A percentile compares a stretch with the other conserved stretches of the same genome.
Conservation (phyloP, 2,113 vertebrate species). For the Tinamus guttatus region DNA sequence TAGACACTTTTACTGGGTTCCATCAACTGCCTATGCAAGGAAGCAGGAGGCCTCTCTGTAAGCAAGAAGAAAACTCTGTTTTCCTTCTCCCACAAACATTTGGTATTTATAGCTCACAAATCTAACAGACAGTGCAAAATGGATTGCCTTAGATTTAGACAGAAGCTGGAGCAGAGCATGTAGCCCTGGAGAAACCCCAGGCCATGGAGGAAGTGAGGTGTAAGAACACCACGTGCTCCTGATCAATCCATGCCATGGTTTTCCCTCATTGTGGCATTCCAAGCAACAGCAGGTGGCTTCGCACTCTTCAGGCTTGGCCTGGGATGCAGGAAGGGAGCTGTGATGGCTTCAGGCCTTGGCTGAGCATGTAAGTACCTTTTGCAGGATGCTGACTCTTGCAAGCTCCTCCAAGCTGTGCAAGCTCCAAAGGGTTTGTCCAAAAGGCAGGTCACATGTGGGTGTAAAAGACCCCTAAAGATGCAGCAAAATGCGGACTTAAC, state of each 20-base stretch:
- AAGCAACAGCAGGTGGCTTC: conserved; percentile 9
- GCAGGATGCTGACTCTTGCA: background rate
- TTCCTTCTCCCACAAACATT: background rate
- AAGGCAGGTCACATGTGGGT: background rate
- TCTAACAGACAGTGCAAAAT: background rate
- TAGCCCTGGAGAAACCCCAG: background rate
- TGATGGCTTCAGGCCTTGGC: background rate
- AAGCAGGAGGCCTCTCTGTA: background rate
- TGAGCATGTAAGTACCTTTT: background rate
- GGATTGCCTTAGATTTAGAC: background rate
- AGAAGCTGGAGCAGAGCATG: background rate
- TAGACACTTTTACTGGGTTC: background rate
- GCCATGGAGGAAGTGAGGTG: background rate
- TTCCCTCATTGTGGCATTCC: conserved; percentile 9
- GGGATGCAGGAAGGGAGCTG: background rate
- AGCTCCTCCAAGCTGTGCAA: background rate
- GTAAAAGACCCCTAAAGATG: background rate
- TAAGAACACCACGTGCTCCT: background rate
- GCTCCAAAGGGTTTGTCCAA: background rate
- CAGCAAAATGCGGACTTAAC: background rate
- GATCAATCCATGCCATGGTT: background rate
- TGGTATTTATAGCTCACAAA: background rate
- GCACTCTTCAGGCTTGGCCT: background rate
- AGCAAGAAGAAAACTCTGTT: background rate
- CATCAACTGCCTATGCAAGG: background rate